Evolutionary conservation across 2,797 vertebrate genomes (phyloP).

Genomic region (Dicrostonyx torquatus): DNA sequence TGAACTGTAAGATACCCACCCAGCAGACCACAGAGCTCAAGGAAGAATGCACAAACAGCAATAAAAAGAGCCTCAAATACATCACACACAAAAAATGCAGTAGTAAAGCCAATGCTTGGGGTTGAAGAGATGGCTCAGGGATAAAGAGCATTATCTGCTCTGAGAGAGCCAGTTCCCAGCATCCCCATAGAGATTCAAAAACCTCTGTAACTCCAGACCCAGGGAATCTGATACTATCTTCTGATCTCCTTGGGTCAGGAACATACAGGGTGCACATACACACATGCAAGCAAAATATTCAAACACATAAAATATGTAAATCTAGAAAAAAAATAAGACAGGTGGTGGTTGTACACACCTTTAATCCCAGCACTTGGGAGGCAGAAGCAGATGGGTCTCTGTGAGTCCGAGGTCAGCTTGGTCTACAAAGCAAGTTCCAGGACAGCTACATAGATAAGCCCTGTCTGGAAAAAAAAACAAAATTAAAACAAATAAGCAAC

Average conservation of each 20-base stretch:
- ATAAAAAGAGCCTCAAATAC: neutral
- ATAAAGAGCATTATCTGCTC: neutral
- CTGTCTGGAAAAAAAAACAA: neutral
- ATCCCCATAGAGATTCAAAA: neutral
- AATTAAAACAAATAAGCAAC: neutral
- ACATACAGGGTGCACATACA: neutral
- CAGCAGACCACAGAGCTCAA: neutral
- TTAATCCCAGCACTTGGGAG: neutral
- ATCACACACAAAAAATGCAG: neutral
- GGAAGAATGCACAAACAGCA: neutral
- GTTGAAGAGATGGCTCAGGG: neutral
- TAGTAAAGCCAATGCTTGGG: neutral
- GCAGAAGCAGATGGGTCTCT: neutral
- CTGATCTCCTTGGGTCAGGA: neutral
- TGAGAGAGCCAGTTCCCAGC: neutral
- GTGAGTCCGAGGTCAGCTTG: neutral
- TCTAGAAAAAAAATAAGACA: neutral
- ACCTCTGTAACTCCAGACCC: neutral
- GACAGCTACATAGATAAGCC: neutral
- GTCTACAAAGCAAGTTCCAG: neutral
- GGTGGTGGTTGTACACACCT: neutral
- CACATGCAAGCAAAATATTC: neutral
- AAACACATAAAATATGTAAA: neutral
- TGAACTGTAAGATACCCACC: neutral
- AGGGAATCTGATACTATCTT: neutral